phyloP scores from a whole-genome alignment of 1,140 invertebrate species.

The Eufriesea mexicana region DNA sequence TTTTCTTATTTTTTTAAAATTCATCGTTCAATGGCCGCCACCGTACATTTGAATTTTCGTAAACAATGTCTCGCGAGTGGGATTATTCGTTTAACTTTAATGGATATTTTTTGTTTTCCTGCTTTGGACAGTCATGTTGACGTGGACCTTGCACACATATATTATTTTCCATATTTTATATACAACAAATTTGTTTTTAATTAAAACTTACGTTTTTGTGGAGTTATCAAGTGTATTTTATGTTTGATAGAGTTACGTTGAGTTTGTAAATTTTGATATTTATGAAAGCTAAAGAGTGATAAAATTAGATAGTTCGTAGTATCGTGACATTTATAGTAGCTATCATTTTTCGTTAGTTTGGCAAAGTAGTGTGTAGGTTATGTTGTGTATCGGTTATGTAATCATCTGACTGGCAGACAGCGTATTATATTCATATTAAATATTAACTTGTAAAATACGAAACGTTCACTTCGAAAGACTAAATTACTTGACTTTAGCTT shows the following conservation, averaged over 20 bases:
- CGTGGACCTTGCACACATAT: too few relatives aligned
- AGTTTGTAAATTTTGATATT: too few relatives aligned
- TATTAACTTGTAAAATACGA: background rate
- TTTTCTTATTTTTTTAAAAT: background rate
- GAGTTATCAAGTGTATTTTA: too few relatives aligned
- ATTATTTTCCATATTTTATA: too few relatives aligned
- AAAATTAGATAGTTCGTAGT: too few relatives aligned
- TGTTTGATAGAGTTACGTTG: too few relatives aligned
- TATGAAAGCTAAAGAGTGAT: too few relatives aligned
- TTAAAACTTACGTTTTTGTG: background rate
- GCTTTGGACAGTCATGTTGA: background rate
- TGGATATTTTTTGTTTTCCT: background rate
- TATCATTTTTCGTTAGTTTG: background rate
- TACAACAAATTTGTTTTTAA: too few relatives aligned
- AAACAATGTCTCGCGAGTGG: too few relatives aligned
- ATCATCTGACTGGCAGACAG: background rate
- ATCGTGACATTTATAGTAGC: background rate
- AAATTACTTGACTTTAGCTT: background rate
- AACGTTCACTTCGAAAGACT: background rate
- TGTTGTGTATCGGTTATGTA: background rate
- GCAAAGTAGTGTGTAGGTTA: background rate
- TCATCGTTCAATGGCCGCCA: too few relatives aligned
- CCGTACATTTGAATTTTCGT: background rate
- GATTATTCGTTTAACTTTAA: background rate
- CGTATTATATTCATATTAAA: background rate